Base-by-base conservation (phyloP, 1,140 invertebrate genomes). In the Aphis craccivora region DNA sequence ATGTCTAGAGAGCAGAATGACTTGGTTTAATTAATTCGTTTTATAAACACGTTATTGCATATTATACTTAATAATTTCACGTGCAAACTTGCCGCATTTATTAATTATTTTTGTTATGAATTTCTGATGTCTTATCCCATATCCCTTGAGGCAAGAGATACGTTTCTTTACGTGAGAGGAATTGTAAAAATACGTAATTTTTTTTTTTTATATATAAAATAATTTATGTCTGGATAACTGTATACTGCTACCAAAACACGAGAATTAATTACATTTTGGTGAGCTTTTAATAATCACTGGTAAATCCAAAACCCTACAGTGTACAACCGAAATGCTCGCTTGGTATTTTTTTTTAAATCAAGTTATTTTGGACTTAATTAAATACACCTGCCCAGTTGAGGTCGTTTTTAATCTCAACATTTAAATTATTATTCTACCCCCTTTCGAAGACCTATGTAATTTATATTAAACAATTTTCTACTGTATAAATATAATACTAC, bases 271-370 rank as follows among this genome's bases (percentile, higher is more conserved):
- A 93, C 81, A 55, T 93, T 93, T 81, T 81, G 45, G 90, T 92
- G 90, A 81, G 90, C 90, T 83, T 92, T 93, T 84, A 84, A 93
- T 84, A 93, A 93, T 93, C 81, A 93, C 91, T 86, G 91, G 37
- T 84, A 93, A 93, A 93, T 93, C 91, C 45, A 55, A 93, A 93
- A 53, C 37, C 91, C 91, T 55, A 84, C 76, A 53, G 81, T 53
- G 48, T 86, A 48, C 37, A 43, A 83, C 48, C n/a, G 76, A 53
- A 93, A 53, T 55, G 22, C 48, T 53, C 81, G 35, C 25, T 18
- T 83, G 81, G 45, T 37, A 81, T 92, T 20, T 90, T 60, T 90
- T 93, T 93, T 91, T 55, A 84, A 93, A 86, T 53, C 81, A 53
- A 86, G 91, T 93, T 93, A 53, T 90, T 53, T 55, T 40, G 48